These are phyloP conservation scores for Odontamblyopus lacepedii DNA, from an alignment of 2,797 vertebrate genomes.

Conservation along the genomic window DNA sequence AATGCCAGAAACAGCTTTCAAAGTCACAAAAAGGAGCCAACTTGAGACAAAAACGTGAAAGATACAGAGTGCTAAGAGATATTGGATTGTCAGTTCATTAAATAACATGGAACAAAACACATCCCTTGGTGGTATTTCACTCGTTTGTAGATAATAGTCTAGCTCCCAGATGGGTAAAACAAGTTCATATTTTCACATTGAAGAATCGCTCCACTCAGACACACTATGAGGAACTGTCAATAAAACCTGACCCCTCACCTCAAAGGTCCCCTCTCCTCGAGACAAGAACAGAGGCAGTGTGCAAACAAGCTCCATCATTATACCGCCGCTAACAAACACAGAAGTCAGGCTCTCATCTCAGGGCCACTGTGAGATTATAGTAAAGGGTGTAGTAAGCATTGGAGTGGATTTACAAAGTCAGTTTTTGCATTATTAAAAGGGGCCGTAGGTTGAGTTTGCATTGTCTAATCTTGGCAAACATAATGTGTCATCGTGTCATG, in stretches of 20 bases:
- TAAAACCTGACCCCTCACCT: conserved; percentile 9
- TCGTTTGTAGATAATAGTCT: conserved; percentile 55
- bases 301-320: conserved; percentile 12
- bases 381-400: not conserved
- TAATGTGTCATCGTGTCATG: not conserved
- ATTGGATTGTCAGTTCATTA: conserved; percentile 42
- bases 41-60: conserved; percentile 34
- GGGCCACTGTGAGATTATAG: not conserved
- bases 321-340: not conserved
- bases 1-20: conserved; percentile 35
- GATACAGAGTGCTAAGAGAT: conserved; percentile 25
- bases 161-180: conserved; percentile 42
- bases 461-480: not conserved
- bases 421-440: not conserved
- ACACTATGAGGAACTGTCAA: conserved; percentile 9
- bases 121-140: conserved; percentile 42
- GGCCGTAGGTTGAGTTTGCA: not conserved
- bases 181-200: conserved; percentile 31
- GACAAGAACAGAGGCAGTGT: not conserved
- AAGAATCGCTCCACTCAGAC: conserved; percentile 21
- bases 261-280: not conserved
- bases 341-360: not conserved
- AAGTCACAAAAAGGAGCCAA: conserved; percentile 21
- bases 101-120: conserved; percentile 33
- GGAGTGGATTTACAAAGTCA: not conserved